Evolutionary conservation across 2,113 vertebrate genomes (phyloP), one percentile per base, ranked within the genome.

Genomic region (Odocoileus hemionus): DNA sequence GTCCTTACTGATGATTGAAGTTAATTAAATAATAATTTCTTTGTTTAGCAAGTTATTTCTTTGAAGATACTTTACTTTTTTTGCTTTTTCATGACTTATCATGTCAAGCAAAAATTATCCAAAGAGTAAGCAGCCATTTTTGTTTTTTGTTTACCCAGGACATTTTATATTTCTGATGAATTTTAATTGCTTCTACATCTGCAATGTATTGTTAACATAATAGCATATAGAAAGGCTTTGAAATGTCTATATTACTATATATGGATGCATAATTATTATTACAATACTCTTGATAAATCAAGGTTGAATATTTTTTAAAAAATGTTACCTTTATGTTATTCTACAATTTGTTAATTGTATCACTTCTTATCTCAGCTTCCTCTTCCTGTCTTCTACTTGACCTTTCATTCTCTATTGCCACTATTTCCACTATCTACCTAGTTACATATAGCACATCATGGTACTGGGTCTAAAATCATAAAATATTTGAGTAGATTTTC

Each of bases 1-100:
- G 57, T 26, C 86, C 86, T 90, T 57, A 67, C 13, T 82, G 50
- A 85, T 96, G 54, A 88, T 89, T 97, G 2, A 25, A 52, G 50
- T 97, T 96, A 94, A 79, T 78, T 95, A 58, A 96, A 94, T 19
- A 91, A 19, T 95, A 58, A 93, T 88, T 98, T 97, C 76, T 97
- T 36, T 21, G 50, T 52, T 85, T 10, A 97, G 94, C 6, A 95
- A 4, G 14, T 3, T 80, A 95, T 10, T 12, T 5, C 7, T 96
- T 92, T 88, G 25, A 95, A 64, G 52, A 10, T 95, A 5, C 3
- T 93, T 96, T 39, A 90, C 67, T 67, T 8, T 25, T 60, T 28
- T 58, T 17, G 45, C 2, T 61, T 47, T 19, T 84, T 55, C 0
- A 12, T 13, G 79, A 3, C 1, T 98, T 91, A 43, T 52, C 50